phyloP scores from a whole-genome alignment of 2,888 invertebrate species.

The Amitus sp. region DNA sequence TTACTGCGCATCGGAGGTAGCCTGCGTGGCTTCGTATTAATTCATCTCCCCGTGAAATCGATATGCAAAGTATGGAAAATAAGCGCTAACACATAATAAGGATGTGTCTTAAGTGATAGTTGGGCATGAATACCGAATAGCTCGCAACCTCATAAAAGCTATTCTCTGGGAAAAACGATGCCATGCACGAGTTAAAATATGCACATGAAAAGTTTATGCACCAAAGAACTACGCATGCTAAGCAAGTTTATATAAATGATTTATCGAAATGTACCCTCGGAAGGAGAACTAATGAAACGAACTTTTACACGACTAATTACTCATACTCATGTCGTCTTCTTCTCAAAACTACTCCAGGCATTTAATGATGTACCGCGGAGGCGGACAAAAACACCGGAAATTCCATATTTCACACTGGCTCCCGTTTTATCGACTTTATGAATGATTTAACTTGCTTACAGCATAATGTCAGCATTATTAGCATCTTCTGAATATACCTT shows the following conservation, averaged over 20 bases:
- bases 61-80: slow-evolving; percentile 7
- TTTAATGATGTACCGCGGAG: no score
- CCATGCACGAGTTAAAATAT: slow-evolving; percentile 4
- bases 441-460: no score
- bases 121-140: slow-evolving; percentile 15
- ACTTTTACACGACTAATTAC: slow-evolving; percentile 26
- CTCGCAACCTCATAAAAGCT: slow-evolving; percentile 24
- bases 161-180: slow-evolving; percentile 23
- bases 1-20: no score
- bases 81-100: slow-evolving; percentile 11
- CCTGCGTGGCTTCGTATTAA: slow-evolving; percentile 2
- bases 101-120: slow-evolving; percentile 12
- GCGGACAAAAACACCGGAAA: no score
- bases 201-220: slow-evolving; percentile 27
- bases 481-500: no score
- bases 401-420: no score
- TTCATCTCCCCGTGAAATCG: slow-evolving; percentile 6
- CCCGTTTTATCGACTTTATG: no score
- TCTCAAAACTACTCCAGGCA: no score
- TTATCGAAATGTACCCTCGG: neutral
- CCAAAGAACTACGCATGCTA: slow-evolving; percentile 17
- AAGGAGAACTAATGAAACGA: slow-evolving; percentile 22
- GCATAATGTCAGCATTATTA: no score
- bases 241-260: slow-evolving; percentile 1
- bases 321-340: no score